Conservation (phyloP, 1,140 invertebrate genomes). For the Sarcophaga peregrina region DNA sequence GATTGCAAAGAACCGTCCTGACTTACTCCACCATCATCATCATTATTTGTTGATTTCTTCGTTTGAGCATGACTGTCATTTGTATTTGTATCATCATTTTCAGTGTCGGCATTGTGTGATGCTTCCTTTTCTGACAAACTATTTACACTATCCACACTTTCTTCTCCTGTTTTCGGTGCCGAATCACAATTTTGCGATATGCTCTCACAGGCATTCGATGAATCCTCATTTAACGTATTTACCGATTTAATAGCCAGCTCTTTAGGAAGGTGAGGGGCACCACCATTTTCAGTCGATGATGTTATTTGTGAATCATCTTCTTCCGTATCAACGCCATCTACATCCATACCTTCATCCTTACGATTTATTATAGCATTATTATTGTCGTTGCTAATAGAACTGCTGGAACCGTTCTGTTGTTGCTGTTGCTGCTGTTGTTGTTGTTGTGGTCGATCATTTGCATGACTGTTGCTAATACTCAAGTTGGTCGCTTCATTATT, state of each 20-base stretch:
- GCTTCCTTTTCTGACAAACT: conserved; percentile 55
- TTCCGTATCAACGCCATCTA: conserved; percentile 45
- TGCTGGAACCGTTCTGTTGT: conserved; percentile 39
- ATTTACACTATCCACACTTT: conserved; percentile 56
- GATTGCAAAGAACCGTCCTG: neutral
- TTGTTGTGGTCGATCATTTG: conserved; percentile 28
- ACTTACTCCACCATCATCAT: conserved; percentile 29
- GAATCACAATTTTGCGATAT: conserved; percentile 46
- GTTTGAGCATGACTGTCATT: conserved; percentile 46
- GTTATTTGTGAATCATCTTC: conserved; percentile 61
- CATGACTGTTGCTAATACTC: conserved; percentile 30
- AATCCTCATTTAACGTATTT: conserved; percentile 36
- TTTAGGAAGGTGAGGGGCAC: conserved; percentile 38
- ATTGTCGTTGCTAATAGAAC: neutral
- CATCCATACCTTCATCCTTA: conserved; percentile 35
- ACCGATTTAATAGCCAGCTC: neutral
- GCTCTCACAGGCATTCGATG: conserved; percentile 35
- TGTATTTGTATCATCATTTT: conserved; percentile 22
- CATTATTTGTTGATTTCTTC: conserved; percentile 49
- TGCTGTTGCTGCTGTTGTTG: conserved; percentile 13
- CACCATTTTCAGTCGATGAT: conserved; percentile 53
- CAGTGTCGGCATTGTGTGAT: conserved; percentile 44
- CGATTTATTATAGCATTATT: neutral
- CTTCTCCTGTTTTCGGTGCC: conserved; percentile 51
- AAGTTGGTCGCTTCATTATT: conserved; percentile 43